phyloP scores from a whole-genome alignment of 2,113 vertebrate genomes.

The Calidris pygmaea region DNA sequence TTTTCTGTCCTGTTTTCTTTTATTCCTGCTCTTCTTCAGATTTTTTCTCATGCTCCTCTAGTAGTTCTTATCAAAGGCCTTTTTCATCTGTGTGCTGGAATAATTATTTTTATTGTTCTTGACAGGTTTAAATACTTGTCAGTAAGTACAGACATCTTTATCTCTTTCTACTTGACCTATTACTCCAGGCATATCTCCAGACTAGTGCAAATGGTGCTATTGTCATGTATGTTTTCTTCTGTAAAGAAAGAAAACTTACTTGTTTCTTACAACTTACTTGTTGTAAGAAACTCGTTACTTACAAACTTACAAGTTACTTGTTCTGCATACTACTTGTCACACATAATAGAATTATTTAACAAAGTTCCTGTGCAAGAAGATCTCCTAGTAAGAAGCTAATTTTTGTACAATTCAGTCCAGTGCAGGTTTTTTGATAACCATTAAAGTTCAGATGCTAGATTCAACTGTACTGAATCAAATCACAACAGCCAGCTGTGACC shows the following conservation, averaged over 20 bases:
- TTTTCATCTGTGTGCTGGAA: not conserved
- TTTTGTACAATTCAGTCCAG: not conserved
- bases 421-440: not conserved
- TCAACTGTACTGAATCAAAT: not conserved
- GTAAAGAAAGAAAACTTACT: not conserved
- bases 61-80: not conserved
- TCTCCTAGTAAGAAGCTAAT: not conserved
- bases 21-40: not conserved
- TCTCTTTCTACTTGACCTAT: not conserved
- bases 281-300: no score
- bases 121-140: constrained; percentile 32
- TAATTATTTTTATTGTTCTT: not conserved
- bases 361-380: not conserved
- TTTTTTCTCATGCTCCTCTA: not conserved
- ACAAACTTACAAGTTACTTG: not conserved
- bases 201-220: not conserved
- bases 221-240: not conserved
- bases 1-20: not conserved
- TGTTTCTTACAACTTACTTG: no score
- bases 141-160: not conserved
- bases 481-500: not conserved
- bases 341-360: not conserved
- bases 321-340: not conserved
- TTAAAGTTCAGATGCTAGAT: not conserved
- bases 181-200: not conserved